A percentile compares a stretch with the other conserved stretches of the same genome.
phyloP scores from a whole-genome alignment of 2,113 vertebrate species.

The Ptyas mucosa region DNA sequence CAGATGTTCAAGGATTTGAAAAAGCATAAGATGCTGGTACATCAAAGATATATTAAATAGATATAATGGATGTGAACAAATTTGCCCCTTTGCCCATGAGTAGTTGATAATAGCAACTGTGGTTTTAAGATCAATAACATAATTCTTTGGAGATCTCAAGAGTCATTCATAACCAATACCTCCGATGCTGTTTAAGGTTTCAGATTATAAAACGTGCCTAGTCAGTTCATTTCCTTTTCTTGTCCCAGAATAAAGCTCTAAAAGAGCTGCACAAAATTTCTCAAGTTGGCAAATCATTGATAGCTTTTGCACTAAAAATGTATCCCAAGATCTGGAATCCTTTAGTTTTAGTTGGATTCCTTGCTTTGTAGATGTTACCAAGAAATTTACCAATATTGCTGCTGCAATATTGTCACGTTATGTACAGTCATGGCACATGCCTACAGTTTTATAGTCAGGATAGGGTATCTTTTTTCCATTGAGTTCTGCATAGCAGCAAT shows the following conservation, averaged over 20 bases:
- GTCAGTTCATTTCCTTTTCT: neutral
- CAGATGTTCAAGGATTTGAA: conserved; percentile 11
- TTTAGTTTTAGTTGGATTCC: neutral
- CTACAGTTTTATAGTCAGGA: neutral
- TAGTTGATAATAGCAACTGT: conserved; percentile 24
- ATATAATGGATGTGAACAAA: neutral
- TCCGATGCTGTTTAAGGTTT: neutral
- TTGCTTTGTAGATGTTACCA: neutral
- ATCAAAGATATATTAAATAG: conserved; percentile 13
- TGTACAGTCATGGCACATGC: neutral
- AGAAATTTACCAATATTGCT: neutral
- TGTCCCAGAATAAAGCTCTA: neutral
- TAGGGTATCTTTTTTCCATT: neutral
- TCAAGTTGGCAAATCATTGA: neutral
- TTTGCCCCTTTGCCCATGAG: neutral
- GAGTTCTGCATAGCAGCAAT: neutral
- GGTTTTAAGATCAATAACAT: neutral
- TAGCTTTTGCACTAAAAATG: neutral
- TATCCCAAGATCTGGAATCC: neutral
- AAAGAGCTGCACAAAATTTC: neutral
- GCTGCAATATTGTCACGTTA: neutral
- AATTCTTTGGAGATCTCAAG: neutral
- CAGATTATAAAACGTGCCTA: neutral
- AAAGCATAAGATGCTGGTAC: conserved; percentile 8
- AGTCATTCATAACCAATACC: neutral